phyloP scores from a whole-genome alignment of 2,888 invertebrate species.

The Minunthozetes semirufus region DNA sequence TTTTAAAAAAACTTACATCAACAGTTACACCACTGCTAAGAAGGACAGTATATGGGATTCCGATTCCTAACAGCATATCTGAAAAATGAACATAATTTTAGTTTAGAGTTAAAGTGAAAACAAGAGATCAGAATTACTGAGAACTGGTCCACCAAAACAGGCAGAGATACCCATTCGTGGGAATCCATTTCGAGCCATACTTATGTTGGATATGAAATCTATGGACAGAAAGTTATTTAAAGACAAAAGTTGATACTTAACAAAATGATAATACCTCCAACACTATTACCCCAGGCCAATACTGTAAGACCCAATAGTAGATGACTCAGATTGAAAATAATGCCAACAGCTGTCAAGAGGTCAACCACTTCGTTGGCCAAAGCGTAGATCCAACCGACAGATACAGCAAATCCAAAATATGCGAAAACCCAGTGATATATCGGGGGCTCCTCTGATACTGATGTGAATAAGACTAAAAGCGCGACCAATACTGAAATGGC shows the following conservation, averaged over 20 bases:
- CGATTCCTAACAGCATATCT: conserved; percentile 36
- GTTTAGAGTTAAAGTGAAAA: not conserved
- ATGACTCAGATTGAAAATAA: conserved; percentile 50
- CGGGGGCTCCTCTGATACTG: conserved; percentile 47
- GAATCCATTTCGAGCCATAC: conserved; percentile 52
- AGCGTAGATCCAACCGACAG: conserved; percentile 57
- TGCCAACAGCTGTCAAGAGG: conserved; percentile 50
- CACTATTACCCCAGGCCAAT: conserved; percentile 54
- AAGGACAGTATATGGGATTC: conserved; percentile 32
- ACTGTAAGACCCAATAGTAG: conserved; percentile 52
- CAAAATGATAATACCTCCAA: conserved; percentile 52
- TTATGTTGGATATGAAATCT: conserved; percentile 52
- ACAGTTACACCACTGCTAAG: not conserved
- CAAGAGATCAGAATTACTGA: conserved; percentile 48
- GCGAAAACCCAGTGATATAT: conserved; percentile 51
- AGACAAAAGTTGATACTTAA: no score
- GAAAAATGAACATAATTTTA: not conserved
- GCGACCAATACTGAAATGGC: conserved; percentile 44
- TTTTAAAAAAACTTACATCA: not conserved
- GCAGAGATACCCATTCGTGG: conserved; percentile 54
- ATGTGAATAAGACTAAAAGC: conserved; percentile 46
- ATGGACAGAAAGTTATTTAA: not conserved
- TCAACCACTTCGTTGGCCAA: conserved; percentile 59
- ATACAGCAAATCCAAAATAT: conserved; percentile 55
- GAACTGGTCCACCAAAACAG: conserved; percentile 54